A percentile compares a stretch with the other conserved stretches of the same genome.
Evolutionary conservation across 2,888 invertebrate species (phyloP).

Genomic region (Notocelia uddmanniana): DNA sequence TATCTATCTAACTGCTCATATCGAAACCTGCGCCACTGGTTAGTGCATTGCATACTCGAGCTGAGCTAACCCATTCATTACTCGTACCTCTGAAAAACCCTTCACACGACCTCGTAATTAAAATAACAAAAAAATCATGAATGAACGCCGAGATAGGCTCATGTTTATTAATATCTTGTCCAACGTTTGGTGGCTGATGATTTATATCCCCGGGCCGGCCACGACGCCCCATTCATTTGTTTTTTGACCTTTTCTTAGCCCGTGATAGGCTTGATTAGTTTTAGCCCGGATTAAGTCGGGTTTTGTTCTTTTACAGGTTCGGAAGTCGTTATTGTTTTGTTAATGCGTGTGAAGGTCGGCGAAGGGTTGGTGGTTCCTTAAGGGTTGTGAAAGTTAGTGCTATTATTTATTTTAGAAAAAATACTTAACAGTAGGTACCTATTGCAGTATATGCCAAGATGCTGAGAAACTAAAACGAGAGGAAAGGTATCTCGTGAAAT

Average conservation of each 20-base stretch:
- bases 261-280: constrained; percentile 83
- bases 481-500: too few species aligned
- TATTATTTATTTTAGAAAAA: too few species aligned
- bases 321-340: constrained; percentile 53
- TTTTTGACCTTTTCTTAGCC: constrained; percentile 75
- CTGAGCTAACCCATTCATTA: constrained; percentile 30
- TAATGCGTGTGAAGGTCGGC: constrained; percentile 41
- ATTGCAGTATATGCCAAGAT: too few species aligned
- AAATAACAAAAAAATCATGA: constrained; percentile 79
- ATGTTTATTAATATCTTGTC: constrained; percentile 82
- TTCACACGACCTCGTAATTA: constrained; percentile 82
- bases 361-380: background rate
- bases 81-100: constrained; percentile 56
- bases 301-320: constrained; percentile 51
- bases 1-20: background rate
- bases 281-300: constrained; percentile 73
- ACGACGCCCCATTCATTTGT: constrained; percentile 82
- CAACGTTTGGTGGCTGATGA: constrained; percentile 74
- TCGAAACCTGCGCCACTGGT: background rate
- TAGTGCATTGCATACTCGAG: too few species aligned
- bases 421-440: too few species aligned
- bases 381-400: background rate
- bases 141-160: constrained; percentile 75
- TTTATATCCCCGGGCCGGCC: constrained; percentile 75
- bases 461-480: too few species aligned